Conservation (phyloP, 1,140 invertebrate species). For the Zaprionus vittiger region DNA sequence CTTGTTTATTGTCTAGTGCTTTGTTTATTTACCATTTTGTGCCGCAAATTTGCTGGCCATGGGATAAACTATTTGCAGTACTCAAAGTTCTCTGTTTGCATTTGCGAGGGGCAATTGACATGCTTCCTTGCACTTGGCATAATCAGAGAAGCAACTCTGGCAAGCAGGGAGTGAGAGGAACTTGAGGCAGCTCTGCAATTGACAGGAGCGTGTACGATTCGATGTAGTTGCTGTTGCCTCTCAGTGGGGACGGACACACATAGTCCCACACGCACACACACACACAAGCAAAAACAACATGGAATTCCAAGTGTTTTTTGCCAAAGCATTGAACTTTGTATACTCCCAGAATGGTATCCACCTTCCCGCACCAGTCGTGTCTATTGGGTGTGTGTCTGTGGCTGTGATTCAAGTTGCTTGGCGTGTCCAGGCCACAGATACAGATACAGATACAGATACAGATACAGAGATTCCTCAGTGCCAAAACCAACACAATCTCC, state of each 20-base stretch:
- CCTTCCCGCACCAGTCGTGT: slow-evolving; percentile 5
- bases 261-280: background rate
- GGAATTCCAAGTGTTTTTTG: slow-evolving; percentile 34
- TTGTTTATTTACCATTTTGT: slow-evolving; percentile 23
- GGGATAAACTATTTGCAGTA: slow-evolving; percentile 22
- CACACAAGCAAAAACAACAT: slow-evolving; percentile 10
- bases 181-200: slow-evolving; percentile 54
- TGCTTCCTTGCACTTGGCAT: slow-evolving; percentile 37
- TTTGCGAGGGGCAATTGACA: slow-evolving; percentile 39
- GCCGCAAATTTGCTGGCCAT: background rate
- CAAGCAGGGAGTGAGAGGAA: slow-evolving; percentile 6
- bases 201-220: slow-evolving; percentile 38
- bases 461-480: slow-evolving; percentile 18
- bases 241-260: background rate
- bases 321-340: slow-evolving; percentile 39
- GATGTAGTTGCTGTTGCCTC: background rate
- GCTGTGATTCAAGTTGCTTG: slow-evolving; percentile 14
- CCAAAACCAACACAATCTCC: slow-evolving; percentile 14
- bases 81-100: slow-evolving; percentile 19
- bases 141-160: slow-evolving; percentile 11
- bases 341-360: slow-evolving; percentile 5
- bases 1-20: background rate
- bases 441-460: slow-evolving; percentile 8
- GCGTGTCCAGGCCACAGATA: slow-evolving; percentile 16
- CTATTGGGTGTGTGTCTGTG: slow-evolving; percentile 6